A percentile compares a stretch with the other conserved stretches of the same genome.
phyloP scores from a whole-genome alignment of 2,797 vertebrate species.

The Melanitta fusca region DNA sequence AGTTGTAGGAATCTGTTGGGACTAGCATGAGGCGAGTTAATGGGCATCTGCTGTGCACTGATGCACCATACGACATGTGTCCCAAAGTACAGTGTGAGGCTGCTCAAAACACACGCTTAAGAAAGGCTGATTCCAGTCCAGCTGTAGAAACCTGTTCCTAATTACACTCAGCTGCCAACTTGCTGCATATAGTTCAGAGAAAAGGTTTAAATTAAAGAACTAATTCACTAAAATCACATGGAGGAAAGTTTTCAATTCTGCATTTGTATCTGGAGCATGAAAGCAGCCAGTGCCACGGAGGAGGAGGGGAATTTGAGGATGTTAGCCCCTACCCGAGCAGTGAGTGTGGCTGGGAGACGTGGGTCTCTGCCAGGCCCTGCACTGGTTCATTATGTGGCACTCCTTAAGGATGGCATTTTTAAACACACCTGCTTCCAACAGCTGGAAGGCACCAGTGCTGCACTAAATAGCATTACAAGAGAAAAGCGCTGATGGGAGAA shows the following conservation, averaged over 20 bases:
- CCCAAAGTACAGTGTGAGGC: neutral
- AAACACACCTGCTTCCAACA: neutral
- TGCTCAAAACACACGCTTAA: neutral
- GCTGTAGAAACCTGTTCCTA: neutral
- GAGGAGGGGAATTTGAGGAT: neutral
- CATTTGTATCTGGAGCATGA: neutral
- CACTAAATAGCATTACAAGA: neutral
- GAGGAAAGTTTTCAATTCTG: neutral
- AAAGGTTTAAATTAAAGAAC: neutral
- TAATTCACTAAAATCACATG: neutral
- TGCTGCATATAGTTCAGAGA: neutral
- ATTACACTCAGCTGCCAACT: neutral
- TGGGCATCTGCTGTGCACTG: neutral
- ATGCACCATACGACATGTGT: neutral
- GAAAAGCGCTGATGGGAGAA: neutral
- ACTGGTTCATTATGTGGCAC: neutral
- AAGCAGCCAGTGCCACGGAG: neutral
- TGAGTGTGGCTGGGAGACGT: fast-evolving
- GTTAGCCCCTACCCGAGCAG: neutral
- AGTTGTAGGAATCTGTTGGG: neutral
- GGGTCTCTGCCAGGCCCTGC: neutral
- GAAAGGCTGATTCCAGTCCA: neutral
- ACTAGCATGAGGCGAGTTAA: neutral
- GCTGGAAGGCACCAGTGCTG: neutral
- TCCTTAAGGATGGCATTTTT: neutral